Percentiles rank a stretch among this genome's conserved stretches.
Conservation (phyloP, 2,797 vertebrate species). For the Phrynocephalus forsythii region DNA sequence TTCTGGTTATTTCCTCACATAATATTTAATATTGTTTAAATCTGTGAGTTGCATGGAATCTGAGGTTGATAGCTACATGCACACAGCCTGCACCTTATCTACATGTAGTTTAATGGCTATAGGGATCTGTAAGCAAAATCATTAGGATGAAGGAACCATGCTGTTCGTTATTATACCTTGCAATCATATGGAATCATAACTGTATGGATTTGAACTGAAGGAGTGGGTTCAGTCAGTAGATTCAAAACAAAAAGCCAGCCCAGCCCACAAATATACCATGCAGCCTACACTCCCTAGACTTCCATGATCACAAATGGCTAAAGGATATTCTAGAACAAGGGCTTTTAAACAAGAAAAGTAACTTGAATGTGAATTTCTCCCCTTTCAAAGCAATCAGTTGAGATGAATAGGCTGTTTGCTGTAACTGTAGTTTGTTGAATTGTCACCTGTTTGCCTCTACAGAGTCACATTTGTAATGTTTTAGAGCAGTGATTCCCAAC, state of each 20-base stretch:
- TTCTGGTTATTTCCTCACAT: too few relatives aligned
- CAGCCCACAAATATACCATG: neutral
- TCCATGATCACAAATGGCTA: neutral
- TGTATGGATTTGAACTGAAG: neutral
- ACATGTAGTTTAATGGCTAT: conserved; percentile 47
- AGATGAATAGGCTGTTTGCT: neutral
- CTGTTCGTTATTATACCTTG: neutral
- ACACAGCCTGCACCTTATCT: neutral
- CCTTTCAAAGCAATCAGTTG: neutral
- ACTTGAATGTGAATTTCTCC: neutral
- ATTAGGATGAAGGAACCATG: conserved; percentile 63
- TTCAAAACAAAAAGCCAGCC: neutral
- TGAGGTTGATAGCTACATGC: neutral
- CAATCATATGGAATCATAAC: neutral
- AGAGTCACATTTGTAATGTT: too few relatives aligned
- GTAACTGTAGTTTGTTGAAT: too few relatives aligned
- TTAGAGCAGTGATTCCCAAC: too few relatives aligned
- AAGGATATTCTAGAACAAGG: neutral
- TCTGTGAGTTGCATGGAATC: neutral
- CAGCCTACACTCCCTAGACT: neutral
- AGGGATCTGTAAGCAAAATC: conserved; percentile 65
- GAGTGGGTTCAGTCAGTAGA: neutral
- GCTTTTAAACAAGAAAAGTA: neutral
- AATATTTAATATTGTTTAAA: too few relatives aligned
- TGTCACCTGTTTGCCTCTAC: too few relatives aligned